Percentiles rank a stretch among this genome's conserved stretches.
phyloP scores from a whole-genome alignment of 1,140 invertebrate genomes.

The Littorina saxatilis region DNA sequence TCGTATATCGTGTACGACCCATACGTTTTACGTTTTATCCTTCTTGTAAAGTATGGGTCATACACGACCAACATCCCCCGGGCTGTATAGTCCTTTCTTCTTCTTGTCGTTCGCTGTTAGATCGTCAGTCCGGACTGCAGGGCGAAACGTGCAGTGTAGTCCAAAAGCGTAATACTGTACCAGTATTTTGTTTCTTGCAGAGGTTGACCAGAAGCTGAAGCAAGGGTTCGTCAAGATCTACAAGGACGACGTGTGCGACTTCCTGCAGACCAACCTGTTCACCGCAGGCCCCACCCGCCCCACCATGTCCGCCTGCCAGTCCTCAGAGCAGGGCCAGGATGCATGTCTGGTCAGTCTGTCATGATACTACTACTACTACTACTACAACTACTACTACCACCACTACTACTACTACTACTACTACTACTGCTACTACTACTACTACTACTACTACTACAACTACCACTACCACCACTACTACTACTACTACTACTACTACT shows the following conservation, averaged over 20 bases:
- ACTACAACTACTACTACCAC: slow-evolving; percentile 45
- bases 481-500: slow-evolving; percentile 45
- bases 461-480: slow-evolving; percentile 43
- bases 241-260: slow-evolving; percentile 28
- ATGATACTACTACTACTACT: slow-evolving; percentile 51
- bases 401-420: slow-evolving; percentile 47
- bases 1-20: too few relatives aligned
- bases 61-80: too few relatives aligned
- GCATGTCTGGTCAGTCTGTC: neutral
- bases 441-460: slow-evolving; percentile 47
- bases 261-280: slow-evolving; percentile 14
- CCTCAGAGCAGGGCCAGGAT: neutral
- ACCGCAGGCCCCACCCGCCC: neutral
- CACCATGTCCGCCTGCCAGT: neutral
- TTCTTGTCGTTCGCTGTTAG: too few relatives aligned
- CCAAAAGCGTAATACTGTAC: too few relatives aligned
- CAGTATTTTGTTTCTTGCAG: too few relatives aligned
- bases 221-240: slow-evolving; percentile 15
- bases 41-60: too few relatives aligned
- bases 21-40: too few relatives aligned
- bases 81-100: too few relatives aligned
- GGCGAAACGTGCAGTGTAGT: too few relatives aligned
- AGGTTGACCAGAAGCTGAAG: neutral
- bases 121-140: too few relatives aligned
- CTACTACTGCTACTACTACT: slow-evolving; percentile 44